Conservation (phyloP, 2,113 vertebrate genomes). For the Coptodon bakossiorum region DNA sequence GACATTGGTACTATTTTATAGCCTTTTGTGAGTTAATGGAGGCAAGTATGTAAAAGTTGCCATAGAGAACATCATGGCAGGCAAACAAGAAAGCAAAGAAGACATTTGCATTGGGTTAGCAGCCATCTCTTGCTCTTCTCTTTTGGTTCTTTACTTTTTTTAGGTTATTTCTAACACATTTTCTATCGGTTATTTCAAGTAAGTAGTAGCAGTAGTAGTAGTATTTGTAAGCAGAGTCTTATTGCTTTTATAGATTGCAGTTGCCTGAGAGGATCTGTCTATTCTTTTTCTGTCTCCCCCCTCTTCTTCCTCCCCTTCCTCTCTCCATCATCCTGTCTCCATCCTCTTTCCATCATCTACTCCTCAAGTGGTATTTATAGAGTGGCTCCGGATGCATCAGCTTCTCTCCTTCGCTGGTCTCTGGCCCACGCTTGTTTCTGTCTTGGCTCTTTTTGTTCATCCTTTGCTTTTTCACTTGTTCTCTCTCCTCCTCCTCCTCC, state of each 20-base stretch:
- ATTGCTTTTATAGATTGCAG: background rate
- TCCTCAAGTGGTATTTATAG: slow-evolving; percentile 59
- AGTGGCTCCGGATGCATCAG: slow-evolving; percentile 42
- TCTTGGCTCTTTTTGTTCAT: slow-evolving; percentile 38
- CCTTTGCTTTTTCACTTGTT: slow-evolving; percentile 18
- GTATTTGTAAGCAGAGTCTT: background rate
- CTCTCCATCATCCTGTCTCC: slow-evolving; percentile 38
- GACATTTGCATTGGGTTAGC: background rate
- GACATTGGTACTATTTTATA: background rate
- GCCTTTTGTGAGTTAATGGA: slow-evolving; percentile 1
- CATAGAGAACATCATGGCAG: background rate
- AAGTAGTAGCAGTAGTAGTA: background rate
- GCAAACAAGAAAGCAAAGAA: slow-evolving; percentile 5
- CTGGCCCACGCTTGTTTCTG: slow-evolving; percentile 47
- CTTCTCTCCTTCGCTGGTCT: slow-evolving; percentile 32
- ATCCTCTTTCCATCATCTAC: slow-evolving; percentile 35
- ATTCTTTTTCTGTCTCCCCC: background rate
- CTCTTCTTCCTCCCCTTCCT: background rate
- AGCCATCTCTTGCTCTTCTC: background rate
- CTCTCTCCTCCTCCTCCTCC: background rate
- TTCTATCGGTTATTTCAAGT: background rate
- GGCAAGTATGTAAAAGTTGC: background rate
- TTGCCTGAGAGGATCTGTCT: background rate
- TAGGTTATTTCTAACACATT: background rate
- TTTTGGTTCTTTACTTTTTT: background rate